A percentile compares a stretch with the other conserved stretches of the same genome.
phyloP scores from a whole-genome alignment of 2,888 invertebrate species.

The Leucoptera coffeella region DNA sequence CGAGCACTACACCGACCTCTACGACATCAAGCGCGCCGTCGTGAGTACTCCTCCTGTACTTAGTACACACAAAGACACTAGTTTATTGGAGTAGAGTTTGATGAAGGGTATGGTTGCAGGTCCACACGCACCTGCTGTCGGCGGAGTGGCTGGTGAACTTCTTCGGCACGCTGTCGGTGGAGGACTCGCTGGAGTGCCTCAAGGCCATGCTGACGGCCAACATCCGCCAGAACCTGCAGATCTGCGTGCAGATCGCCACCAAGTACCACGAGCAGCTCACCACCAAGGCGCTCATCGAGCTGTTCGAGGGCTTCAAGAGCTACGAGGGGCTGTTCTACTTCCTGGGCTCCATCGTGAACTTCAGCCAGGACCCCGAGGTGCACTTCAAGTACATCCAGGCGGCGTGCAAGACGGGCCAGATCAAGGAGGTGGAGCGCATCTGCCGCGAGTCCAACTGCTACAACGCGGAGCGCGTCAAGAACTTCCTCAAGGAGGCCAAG shows the following conservation, averaged over 20 bases:
- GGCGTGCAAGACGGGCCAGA: constrained; percentile 98
- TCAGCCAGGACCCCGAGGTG: constrained; percentile 98
- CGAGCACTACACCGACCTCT: constrained; percentile 98
- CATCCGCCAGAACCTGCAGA: constrained; percentile 88
- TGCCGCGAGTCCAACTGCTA: constrained; percentile 99
- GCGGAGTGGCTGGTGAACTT: constrained; percentile 98
- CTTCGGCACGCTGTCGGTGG: constrained; percentile 96
- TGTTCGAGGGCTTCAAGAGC: constrained; percentile 98
- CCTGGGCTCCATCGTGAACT: constrained; percentile 99
- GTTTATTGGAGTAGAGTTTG: too few species aligned
- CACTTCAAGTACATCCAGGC: constrained; percentile 99
- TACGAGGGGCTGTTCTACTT: constrained; percentile 99
- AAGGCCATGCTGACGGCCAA: constrained; percentile 98
- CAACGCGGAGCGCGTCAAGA: constrained; percentile 97
- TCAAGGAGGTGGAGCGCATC: constrained; percentile 98
- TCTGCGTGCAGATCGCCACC: constrained; percentile 97
- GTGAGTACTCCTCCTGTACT: too few species aligned
- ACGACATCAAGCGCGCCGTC: constrained; percentile 98
- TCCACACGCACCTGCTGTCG: constrained; percentile 92
- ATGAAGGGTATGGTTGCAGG: too few species aligned
- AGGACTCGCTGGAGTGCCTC: constrained; percentile 96
- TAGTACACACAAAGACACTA: too few species aligned
- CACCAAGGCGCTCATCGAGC: constrained; percentile 91
- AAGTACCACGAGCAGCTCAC: constrained; percentile 99
- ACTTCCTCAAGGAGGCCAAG: constrained; percentile 98